Conservation (phyloP, 2,797 vertebrate genomes). For the Sebastes vulpes region DNA sequence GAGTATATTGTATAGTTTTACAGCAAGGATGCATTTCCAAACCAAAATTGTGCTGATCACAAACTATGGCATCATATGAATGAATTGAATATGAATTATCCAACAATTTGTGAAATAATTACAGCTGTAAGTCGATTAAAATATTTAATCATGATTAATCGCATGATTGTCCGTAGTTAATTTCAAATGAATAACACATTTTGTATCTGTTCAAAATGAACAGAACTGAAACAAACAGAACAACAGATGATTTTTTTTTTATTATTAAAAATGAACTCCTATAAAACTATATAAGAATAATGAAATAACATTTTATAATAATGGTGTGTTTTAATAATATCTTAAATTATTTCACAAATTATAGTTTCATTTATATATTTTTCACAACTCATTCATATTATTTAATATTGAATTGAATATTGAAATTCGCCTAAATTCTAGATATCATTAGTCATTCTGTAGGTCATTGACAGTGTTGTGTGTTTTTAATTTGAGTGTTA, state of each 20-base stretch:
- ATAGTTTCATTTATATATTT: neutral
- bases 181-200: too few relatives aligned
- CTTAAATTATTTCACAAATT: neutral
- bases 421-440: neutral
- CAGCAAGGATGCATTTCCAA: neutral
- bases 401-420: too few relatives aligned
- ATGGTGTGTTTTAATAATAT: neutral
- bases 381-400: neutral
- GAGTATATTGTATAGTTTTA: neutral
- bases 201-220: too few relatives aligned
- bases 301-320: neutral
- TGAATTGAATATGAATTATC: neutral
- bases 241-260: too few relatives aligned
- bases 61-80: neutral
- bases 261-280: neutral
- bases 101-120: neutral
- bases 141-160: too few relatives aligned
- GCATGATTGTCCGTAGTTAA: too few relatives aligned
- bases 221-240: too few relatives aligned
- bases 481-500: slow-evolving; percentile 7
- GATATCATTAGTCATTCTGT: neutral
- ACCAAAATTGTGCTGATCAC: neutral
- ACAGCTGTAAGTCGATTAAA: too few relatives aligned
- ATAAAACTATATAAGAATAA: neutral
- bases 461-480: neutral